Conservation (phyloP, 2,888 invertebrate genomes). For the Deroplatys truncata region DNA sequence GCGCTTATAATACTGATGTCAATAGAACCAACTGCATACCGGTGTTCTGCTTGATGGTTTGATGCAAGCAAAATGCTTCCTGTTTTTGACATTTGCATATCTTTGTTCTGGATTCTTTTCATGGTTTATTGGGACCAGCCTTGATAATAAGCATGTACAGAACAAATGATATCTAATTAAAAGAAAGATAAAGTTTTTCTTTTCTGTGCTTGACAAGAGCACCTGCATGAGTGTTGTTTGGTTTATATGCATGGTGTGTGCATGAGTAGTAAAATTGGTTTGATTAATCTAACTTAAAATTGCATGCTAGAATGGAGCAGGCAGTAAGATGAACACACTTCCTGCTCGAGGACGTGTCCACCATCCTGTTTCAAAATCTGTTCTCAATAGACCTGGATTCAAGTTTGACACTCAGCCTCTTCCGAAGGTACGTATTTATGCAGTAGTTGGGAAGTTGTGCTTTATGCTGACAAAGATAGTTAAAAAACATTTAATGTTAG, state of each 20-base stretch:
- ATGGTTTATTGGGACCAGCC: too few relatives aligned
- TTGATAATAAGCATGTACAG: too few relatives aligned
- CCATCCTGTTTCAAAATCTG: neutral
- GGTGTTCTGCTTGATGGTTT: too few relatives aligned
- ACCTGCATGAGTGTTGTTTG: neutral
- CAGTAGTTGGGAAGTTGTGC: neutral
- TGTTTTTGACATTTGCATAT: too few relatives aligned
- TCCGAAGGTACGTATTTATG: neutral
- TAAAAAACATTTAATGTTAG: neutral
- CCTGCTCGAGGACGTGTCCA: neutral
- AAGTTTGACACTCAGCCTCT: neutral
- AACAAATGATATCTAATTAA: too few relatives aligned
- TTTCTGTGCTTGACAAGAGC: neutral
- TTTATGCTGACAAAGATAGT: neutral
- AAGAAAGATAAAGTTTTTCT: too few relatives aligned
- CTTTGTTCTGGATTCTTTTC: too few relatives aligned
- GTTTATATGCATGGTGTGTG: neutral
- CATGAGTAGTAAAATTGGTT: neutral
- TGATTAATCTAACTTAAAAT: neutral
- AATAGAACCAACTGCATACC: too few relatives aligned
- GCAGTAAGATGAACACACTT: neutral
- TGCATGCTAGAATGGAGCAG: constrained; percentile 14
- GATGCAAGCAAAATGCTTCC: too few relatives aligned
- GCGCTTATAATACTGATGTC: too few relatives aligned
- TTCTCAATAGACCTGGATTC: constrained; percentile 7